Evolutionary conservation across 2,797 vertebrate species (phyloP).

Genomic region (Liasis olivaceus): DNA sequence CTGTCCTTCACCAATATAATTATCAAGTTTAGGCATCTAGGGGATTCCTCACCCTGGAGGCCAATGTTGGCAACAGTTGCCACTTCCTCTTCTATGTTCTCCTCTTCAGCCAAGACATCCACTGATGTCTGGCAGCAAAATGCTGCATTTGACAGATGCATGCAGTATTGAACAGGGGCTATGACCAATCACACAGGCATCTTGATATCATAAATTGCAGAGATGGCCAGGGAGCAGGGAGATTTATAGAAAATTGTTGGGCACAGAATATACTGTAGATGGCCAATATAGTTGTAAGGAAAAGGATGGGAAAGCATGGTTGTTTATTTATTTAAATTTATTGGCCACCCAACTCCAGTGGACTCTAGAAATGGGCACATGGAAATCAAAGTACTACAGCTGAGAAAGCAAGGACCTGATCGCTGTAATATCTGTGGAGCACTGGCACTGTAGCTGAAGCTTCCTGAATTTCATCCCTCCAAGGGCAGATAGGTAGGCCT

Average conservation of each 20-base stretch:
- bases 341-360: background rate
- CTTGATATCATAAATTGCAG: background rate
- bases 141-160: background rate
- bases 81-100: no score
- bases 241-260: no score
- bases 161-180: background rate
- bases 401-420: background rate
- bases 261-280: no score
- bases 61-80: no score
- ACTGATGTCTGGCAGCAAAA: background rate
- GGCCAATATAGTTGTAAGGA: no score
- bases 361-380: background rate
- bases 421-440: no score
- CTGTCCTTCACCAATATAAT: no score
- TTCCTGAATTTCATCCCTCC: background rate
- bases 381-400: background rate
- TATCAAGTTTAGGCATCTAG: no score
- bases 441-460: background rate
- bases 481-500: background rate
- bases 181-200: background rate
- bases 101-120: no score
- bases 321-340: no score
- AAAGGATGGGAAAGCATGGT: no score
- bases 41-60: no score
- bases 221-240: background rate